phyloP scores from a whole-genome alignment of 2,888 invertebrate species.

The Brachylomia viminalis region DNA sequence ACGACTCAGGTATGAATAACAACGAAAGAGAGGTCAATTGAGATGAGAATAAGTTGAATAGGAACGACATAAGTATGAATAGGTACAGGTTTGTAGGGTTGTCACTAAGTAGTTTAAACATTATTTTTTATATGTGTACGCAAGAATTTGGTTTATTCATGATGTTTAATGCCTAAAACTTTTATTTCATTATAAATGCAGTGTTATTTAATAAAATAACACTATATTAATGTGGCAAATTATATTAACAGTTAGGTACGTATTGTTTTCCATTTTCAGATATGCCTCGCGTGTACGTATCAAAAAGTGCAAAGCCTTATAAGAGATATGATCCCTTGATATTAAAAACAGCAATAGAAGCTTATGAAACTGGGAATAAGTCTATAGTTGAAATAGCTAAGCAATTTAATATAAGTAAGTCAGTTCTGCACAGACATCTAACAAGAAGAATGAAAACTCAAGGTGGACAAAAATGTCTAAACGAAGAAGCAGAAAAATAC shows the following conservation, averaged over 20 bases:
- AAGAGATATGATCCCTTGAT: slow-evolving; percentile 28
- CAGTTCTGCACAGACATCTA: slow-evolving; percentile 8
- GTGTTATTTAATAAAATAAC: too few relatives aligned
- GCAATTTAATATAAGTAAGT: slow-evolving; percentile 6
- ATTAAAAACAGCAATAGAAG: slow-evolving; percentile 34
- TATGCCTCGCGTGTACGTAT: background rate
- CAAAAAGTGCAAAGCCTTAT: slow-evolving; percentile 6
- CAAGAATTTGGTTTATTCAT: background rate
- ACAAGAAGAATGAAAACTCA: slow-evolving; percentile 7
- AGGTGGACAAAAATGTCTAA: slow-evolving; percentile 2
- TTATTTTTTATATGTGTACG: background rate
- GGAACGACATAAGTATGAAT: background rate
- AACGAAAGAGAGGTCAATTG: background rate
- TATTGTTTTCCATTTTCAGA: background rate
- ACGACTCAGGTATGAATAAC: background rate
- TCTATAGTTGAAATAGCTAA: slow-evolving; percentile 17
- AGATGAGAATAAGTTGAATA: background rate
- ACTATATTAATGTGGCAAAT: too few relatives aligned
- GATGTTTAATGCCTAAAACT: too few relatives aligned
- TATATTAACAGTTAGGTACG: too few relatives aligned
- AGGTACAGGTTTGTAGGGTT: background rate
- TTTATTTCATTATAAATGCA: too few relatives aligned
- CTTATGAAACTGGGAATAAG: slow-evolving; percentile 8
- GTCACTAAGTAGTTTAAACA: background rate
- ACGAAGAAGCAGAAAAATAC: slow-evolving; percentile 7